These are phyloP conservation scores for Struthidea cinerea DNA, from an alignment of 2,113 vertebrate species.

Conservation along the genomic window DNA sequence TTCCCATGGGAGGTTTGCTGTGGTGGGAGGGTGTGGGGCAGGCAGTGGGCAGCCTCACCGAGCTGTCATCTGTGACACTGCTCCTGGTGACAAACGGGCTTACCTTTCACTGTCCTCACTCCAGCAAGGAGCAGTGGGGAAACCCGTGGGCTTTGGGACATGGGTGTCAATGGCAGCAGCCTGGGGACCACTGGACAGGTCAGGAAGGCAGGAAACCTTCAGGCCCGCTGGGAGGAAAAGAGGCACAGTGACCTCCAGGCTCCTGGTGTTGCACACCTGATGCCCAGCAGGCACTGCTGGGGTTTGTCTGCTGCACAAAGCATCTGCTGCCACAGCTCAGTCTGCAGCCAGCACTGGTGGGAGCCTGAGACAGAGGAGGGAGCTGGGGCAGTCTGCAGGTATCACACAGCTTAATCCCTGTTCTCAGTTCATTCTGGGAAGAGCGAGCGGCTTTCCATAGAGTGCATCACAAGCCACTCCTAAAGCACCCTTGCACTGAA, in stretches of 20 bases:
- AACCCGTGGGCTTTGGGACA: accelerated
- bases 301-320: not conserved
- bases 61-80: not conserved
- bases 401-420: not conserved
- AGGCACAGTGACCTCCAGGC: not conserved
- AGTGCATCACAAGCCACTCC: accelerated
- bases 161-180: not conserved
- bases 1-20: not conserved
- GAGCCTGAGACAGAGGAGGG: not conserved
- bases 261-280: not conserved
- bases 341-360: not conserved
- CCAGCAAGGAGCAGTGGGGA: not conserved
- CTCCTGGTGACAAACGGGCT: not conserved
- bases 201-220: not conserved
- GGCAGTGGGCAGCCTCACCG: not conserved
- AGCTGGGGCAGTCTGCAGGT: not conserved
- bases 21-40: not conserved
- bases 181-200: not conserved
- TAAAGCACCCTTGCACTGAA: not conserved
- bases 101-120: not conserved
- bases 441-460: accelerated
- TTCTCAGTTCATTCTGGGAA: not conserved
- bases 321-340: not conserved
- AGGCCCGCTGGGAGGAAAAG: not conserved
- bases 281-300: not conserved